Evolutionary conservation across 2,888 invertebrate species (phyloP).

Genomic region (Hyppa rectilinea): DNA sequence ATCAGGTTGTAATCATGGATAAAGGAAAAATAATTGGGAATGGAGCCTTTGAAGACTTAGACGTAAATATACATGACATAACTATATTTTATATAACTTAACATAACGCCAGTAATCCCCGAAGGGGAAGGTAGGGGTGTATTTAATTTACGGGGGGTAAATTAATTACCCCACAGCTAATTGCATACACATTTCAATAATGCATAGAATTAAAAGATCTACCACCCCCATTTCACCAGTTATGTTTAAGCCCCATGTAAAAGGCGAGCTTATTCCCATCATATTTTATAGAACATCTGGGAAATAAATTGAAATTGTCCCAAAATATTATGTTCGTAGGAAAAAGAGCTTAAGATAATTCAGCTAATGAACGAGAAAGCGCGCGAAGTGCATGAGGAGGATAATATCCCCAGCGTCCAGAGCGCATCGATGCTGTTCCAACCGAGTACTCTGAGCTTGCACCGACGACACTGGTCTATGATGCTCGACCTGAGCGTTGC

Average conservation of each 20-base stretch:
- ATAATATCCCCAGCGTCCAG: conserved; percentile 65
- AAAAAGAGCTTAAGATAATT: conserved; percentile 80
- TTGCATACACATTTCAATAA: no score
- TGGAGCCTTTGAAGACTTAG: conserved; percentile 81
- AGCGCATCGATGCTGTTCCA: conserved; percentile 68
- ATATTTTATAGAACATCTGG: background rate
- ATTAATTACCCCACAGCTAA: no score
- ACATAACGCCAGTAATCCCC: no score
- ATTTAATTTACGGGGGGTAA: no score
- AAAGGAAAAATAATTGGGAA: conserved; percentile 82
- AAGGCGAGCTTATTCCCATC: no score
- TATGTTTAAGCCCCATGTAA: no score
- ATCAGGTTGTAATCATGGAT: conserved; percentile 89
- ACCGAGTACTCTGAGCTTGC: conserved; percentile 78
- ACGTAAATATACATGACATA: conserved; percentile 71
- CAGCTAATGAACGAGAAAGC: conserved; percentile 82
- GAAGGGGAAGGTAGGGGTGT: no score
- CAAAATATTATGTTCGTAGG: conserved; percentile 67
- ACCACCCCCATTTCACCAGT: no score
- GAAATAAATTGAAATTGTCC: background rate
- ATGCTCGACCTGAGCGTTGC: conserved; percentile 76
- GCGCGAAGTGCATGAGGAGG: conserved; percentile 81
- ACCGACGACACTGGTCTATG: conserved; percentile 77
- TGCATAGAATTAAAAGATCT: no score
- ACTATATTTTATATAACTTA: no score